Base-by-base conservation (phyloP, 1,140 invertebrate genomes). In the Manduca sexta region DNA sequence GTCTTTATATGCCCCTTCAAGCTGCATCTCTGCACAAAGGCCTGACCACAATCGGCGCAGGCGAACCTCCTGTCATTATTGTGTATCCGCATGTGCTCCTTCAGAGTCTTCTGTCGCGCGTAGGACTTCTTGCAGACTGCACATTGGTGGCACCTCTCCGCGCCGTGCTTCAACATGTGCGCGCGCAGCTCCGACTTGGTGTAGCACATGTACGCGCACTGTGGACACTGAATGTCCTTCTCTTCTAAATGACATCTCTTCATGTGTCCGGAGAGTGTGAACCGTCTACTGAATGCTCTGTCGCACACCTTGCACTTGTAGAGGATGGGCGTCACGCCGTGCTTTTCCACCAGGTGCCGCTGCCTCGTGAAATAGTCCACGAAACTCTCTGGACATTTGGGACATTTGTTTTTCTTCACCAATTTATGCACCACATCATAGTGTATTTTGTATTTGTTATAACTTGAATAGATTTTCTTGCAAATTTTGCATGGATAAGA, bases 21-120 rank as follows among this genome's bases (percentile, higher is more conserved):
- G 33, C 45, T 71, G 67, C 34, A 62, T 21, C 46, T 69, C 52
- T 13, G 67, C 16, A 69, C 45, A 17, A 78, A 51, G 6, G 63
- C 63, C 33, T 69, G 78, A 3, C 70, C 67, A 35, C 75, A 86
- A 0, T 69, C n/a, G 0, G 49, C 31, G 29, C 79, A 83, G n/a
- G 42, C 21, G 17, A 49, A 56, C 10, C 50, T 18, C 7, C 47
- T 35, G 8, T 57, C 37, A 67, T n/a, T 71, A 47, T 2, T 70
- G 68, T 91, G 90, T 46, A 88, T 86, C 47, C 86, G 84, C 17
- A 86, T 59, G 47, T 89, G 88, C 13, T 85, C 79, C 4, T 81
- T 77, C 15, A 88, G 66, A 14, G 86, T 75, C 3, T 76, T 84
- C 51, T 86, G 85, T 5, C 80, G 68, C 0, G 79, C 90, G 68